Conservation (phyloP, 2,113 vertebrate species). For the Laticauda colubrina region DNA sequence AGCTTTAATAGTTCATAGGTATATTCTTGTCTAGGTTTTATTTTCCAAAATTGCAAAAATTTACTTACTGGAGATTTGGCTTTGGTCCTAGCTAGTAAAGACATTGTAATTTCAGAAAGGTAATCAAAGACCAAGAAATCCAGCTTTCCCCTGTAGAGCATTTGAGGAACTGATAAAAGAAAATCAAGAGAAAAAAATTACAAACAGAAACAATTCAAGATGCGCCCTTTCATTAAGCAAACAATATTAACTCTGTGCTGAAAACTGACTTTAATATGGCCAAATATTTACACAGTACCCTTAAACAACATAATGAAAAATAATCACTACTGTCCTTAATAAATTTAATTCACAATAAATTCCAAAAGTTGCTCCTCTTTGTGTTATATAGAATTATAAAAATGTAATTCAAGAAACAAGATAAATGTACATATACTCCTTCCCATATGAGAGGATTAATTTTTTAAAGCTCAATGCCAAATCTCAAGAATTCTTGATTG, state of each 20-base stretch:
- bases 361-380: background rate
- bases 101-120: slow-evolving; percentile 89
- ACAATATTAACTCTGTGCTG: background rate
- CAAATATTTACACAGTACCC: background rate
- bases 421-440: background rate
- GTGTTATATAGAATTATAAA: background rate
- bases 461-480: background rate
- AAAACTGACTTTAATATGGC: background rate
- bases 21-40: background rate
- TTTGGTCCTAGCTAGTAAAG: slow-evolving; percentile 78
- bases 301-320: background rate
- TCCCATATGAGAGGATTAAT: background rate
- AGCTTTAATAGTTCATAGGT: background rate
- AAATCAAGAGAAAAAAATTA: slow-evolving; percentile 2
- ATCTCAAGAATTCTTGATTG: background rate
- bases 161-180: slow-evolving; percentile 75
- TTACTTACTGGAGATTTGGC: slow-evolving; percentile 76
- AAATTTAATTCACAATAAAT: background rate
- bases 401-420: background rate
- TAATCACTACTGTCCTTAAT: background rate
- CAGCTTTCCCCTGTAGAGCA: slow-evolving; percentile 77
- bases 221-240: background rate
- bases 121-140: slow-evolving; percentile 89
- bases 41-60: background rate
- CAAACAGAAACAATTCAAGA: background rate